These are phyloP conservation scores for Magallana angulata DNA, from an alignment of 1,140 invertebrate species.

Conservation along the genomic window DNA sequence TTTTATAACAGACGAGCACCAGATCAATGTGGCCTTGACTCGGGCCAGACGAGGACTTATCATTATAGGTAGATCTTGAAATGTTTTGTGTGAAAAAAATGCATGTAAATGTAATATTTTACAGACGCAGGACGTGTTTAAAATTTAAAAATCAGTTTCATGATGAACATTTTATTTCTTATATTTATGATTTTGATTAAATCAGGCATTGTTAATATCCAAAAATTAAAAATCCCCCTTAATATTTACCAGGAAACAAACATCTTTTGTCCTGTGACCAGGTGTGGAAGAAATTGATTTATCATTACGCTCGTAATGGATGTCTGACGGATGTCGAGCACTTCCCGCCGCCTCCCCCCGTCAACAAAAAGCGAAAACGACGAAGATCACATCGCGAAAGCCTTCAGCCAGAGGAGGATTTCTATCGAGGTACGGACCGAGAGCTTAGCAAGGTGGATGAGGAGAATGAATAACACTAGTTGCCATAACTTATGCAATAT, in stretches of 20 bases:
- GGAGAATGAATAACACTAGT: slow-evolving; percentile 2
- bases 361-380: background rate
- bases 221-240: too few relatives aligned
- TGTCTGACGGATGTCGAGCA: slow-evolving; percentile 8
- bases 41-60: slow-evolving; percentile 73
- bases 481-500: background rate
- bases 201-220: too few relatives aligned
- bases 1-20: slow-evolving; percentile 73
- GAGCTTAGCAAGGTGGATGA: slow-evolving; percentile 19
- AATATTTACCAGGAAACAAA: slow-evolving; percentile 1
- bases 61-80: slow-evolving; percentile 68
- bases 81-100: too few relatives aligned
- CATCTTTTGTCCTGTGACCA: slow-evolving; percentile 27
- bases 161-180: too few relatives aligned
- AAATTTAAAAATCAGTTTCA: background rate
- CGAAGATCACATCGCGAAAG: slow-evolving; percentile 6
- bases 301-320: background rate
- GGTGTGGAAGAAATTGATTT: background rate
- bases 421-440: slow-evolving; percentile 11
- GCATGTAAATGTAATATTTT: background rate
- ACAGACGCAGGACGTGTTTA: background rate
- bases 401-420: slow-evolving; percentile 26
- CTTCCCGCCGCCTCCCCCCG: slow-evolving; percentile 3
- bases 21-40: slow-evolving; percentile 76
- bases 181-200: too few relatives aligned